Percentiles rank a stretch among this genome's conserved stretches.
Evolutionary conservation across 1,140 invertebrate genomes (phyloP).

Genomic region (Cryptotermes secundus): DNA sequence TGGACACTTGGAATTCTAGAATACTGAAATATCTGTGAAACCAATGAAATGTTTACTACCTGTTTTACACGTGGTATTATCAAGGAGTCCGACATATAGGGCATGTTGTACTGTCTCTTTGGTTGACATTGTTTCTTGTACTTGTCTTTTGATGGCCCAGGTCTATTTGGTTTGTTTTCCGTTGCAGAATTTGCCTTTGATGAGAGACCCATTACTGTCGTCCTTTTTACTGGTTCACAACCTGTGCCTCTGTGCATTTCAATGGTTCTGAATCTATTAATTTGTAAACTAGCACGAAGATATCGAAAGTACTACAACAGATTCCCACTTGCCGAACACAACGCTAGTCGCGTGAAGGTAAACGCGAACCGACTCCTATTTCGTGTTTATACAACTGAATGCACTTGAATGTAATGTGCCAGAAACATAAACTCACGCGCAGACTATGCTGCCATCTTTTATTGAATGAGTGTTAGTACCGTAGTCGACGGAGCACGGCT

Average conservation of each 20-base stretch:
- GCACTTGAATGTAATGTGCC: too few relatives aligned
- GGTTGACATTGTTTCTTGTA: neutral
- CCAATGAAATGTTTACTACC: conserved; percentile 28
- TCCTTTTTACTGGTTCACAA: neutral
- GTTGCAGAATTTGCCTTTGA: neutral
- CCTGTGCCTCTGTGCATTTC: neutral
- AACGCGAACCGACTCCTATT: too few relatives aligned
- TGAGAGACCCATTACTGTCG: neutral
- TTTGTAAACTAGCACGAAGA: too few relatives aligned
- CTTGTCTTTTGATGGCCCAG: neutral
- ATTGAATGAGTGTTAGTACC: too few relatives aligned
- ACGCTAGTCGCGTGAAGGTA: too few relatives aligned
- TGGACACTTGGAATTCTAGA: too few relatives aligned
- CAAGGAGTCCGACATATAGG: conserved; percentile 31
- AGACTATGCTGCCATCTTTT: too few relatives aligned
- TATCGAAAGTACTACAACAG: too few relatives aligned
- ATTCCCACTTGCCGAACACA: too few relatives aligned
- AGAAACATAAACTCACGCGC: too few relatives aligned
- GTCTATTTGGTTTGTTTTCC: neutral
- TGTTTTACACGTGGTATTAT: conserved; percentile 33
- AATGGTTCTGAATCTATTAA: neutral
- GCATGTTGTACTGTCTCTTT: neutral
- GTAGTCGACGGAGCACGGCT: too few relatives aligned
- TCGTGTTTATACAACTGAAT: too few relatives aligned
- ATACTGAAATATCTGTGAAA: neutral